These are phyloP conservation scores for Mormyrus iriodes DNA, from an alignment of 2,113 vertebrate genomes.

Conservation along the genomic window DNA sequence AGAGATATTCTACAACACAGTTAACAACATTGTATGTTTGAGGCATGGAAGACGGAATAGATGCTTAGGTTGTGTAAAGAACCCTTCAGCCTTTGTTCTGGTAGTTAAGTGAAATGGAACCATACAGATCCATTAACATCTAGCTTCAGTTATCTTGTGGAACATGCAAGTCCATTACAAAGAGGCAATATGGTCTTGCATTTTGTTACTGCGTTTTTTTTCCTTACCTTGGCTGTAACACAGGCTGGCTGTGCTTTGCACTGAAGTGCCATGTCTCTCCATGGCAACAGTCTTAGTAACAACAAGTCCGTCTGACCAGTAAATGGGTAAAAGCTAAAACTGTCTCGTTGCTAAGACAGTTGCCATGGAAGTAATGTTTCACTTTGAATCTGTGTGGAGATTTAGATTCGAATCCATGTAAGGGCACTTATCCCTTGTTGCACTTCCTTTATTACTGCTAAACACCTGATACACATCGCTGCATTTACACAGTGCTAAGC, in stretches of 20 bases:
- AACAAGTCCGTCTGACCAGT: conserved; percentile 45
- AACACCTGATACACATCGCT: neutral
- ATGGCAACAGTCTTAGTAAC: conserved; percentile 48
- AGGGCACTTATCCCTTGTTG: conserved; percentile 14
- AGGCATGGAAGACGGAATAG: neutral
- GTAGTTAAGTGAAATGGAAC: neutral
- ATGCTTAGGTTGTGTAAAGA: neutral
- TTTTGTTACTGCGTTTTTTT: conserved; percentile 15
- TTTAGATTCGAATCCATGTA: conserved; percentile 30
- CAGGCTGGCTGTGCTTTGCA: conserved; percentile 21
- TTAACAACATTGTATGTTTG: neutral
- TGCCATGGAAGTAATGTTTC: conserved; percentile 47
- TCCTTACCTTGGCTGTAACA: conserved; percentile 7
- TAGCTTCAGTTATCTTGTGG: neutral
- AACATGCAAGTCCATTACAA: neutral
- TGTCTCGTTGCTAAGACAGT: conserved; percentile 48
- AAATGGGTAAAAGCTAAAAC: conserved; percentile 45
- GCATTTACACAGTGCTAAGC: neutral
- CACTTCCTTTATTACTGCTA: conserved; percentile 14
- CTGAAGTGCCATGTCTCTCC: conserved; percentile 35
- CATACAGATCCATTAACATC: neutral
- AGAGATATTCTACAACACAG: neutral
- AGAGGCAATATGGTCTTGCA: neutral
- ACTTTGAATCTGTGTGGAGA: conserved; percentile 38
- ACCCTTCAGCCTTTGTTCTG: conserved; percentile 2